These are phyloP conservation scores for Campopleginae sp. DNA, from an alignment of 2,888 invertebrate species.

Conservation along the genomic window DNA sequence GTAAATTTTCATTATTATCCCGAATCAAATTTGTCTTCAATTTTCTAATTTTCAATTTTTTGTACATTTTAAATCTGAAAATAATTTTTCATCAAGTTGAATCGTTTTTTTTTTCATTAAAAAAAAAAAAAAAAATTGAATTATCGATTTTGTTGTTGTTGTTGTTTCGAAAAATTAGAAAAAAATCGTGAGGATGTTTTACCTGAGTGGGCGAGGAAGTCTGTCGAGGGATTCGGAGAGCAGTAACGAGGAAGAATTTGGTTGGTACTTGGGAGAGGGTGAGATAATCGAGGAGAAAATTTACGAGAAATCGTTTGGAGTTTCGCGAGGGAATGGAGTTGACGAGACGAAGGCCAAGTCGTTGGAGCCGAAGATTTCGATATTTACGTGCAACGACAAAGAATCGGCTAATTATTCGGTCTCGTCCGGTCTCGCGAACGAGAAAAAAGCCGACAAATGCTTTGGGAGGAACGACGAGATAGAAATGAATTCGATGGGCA, in stretches of 20 bases:
- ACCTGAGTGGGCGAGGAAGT: conserved; percentile 69
- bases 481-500: conserved; percentile 70
- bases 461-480: conserved; percentile 67
- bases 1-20: no score
- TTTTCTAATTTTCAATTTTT: no score
- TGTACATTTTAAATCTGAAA: no score
- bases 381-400: conserved; percentile 73
- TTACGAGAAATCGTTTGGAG: conserved; percentile 33
- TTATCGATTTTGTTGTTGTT: background rate
- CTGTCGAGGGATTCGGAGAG: conserved; percentile 44
- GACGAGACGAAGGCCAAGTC: conserved; percentile 45
- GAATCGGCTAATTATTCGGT: conserved; percentile 66
- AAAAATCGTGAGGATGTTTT: conserved; percentile 72
- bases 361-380: conserved; percentile 71
- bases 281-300: conserved; percentile 62
- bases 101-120: background rate
- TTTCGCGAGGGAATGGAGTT: background rate
- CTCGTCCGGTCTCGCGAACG: conserved; percentile 62
- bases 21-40: no score
- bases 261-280: conserved; percentile 78
- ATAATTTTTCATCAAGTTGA: background rate
- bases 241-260: conserved; percentile 76
- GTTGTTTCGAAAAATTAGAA: background rate
- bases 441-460: conserved; percentile 57
- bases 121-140: no score